A percentile compares a stretch with the other conserved stretches of the same genome.
These are phyloP conservation scores for Leucozona laternaria DNA, from an alignment of 2,888 invertebrate genomes.

Conservation along the genomic window DNA sequence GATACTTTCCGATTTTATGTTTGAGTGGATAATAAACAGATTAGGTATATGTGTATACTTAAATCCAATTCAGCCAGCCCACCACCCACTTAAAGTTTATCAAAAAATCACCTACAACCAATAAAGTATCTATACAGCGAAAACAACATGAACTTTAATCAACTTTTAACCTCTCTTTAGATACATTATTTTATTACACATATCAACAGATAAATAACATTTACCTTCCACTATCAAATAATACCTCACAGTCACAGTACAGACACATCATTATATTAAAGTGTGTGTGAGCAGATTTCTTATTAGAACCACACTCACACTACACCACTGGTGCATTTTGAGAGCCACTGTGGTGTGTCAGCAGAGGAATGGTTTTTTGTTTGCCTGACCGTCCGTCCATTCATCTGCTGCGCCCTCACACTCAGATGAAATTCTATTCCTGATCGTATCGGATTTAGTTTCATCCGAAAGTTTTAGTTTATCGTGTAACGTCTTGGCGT, in stretches of 20 bases:
- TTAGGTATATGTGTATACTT: not conserved
- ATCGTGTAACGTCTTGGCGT: conserved; percentile 79
- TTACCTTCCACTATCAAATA: conserved; percentile 12
- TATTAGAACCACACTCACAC: conserved; percentile 63
- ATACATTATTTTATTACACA: conserved; percentile 32
- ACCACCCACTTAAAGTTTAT: conserved; percentile 36
- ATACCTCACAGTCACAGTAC: not conserved
- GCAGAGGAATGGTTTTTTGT: conserved; percentile 33
- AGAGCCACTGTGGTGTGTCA: conserved; percentile 49
- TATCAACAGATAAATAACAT: conserved; percentile 1
- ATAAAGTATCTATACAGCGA: conserved; percentile 35
- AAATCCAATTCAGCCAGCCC: conserved; percentile 2
- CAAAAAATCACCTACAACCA: conserved; percentile 42
- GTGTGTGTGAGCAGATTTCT: conserved; percentile 44
- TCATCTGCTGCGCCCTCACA: conserved; percentile 75
- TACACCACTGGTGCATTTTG: conserved; percentile 21
- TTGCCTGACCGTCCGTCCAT: conserved; percentile 51
- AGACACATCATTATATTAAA: not conserved
- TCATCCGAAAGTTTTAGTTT: conserved; percentile 78
- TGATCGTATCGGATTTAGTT: conserved; percentile 79
- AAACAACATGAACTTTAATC: conserved; percentile 46
- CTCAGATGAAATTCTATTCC: conserved; percentile 78
- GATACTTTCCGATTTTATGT: not conserved
- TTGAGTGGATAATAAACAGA: not conserved
- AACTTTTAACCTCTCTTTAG: conserved; percentile 54